Evolutionary conservation across 2,888 invertebrate species (phyloP).

Genomic region (Plebejus argus): DNA sequence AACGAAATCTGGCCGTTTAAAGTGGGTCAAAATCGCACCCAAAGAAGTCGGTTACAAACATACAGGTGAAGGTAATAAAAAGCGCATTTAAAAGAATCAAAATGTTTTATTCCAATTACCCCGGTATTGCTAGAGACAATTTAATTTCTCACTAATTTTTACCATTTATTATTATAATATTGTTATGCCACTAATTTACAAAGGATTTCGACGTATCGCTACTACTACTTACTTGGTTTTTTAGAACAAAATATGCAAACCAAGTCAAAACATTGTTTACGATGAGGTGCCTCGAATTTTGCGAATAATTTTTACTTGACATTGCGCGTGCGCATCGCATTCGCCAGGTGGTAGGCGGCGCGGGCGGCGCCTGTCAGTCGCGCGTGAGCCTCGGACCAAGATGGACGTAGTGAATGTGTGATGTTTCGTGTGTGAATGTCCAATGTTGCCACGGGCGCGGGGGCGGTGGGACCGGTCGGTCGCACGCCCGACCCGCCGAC

Average conservation of each 20-base stretch:
- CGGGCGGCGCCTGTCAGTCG: constrained; percentile 45
- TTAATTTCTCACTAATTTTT: too few species aligned
- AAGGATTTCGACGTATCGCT: too few species aligned
- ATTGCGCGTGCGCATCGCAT: constrained; percentile 36
- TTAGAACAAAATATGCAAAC: neutral
- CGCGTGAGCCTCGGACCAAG: constrained; percentile 46
- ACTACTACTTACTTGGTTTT: too few species aligned
- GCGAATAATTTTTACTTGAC: neutral
- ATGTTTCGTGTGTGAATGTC: constrained; percentile 50
- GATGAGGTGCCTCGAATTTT: neutral
- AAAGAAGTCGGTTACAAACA: too few species aligned
- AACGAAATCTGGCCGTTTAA: too few species aligned
- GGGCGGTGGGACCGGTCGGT: constrained; percentile 71
- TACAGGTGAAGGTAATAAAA: too few species aligned
- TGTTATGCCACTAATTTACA: too few species aligned
- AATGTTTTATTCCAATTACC: too few species aligned
- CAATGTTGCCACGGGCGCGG: constrained; percentile 59
- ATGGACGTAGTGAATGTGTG: constrained; percentile 46
- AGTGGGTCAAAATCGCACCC: too few species aligned
- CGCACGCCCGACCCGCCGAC: constrained; percentile 76
- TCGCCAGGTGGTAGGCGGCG: constrained; percentile 45
- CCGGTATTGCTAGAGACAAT: too few species aligned
- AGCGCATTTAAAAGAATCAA: too few species aligned
- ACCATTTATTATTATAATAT: too few species aligned
- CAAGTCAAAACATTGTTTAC: neutral